A percentile compares a stretch with the other conserved stretches of the same genome.
phyloP scores from a whole-genome alignment of 2,888 invertebrate genomes.

The Helobdella robusta region DNA sequence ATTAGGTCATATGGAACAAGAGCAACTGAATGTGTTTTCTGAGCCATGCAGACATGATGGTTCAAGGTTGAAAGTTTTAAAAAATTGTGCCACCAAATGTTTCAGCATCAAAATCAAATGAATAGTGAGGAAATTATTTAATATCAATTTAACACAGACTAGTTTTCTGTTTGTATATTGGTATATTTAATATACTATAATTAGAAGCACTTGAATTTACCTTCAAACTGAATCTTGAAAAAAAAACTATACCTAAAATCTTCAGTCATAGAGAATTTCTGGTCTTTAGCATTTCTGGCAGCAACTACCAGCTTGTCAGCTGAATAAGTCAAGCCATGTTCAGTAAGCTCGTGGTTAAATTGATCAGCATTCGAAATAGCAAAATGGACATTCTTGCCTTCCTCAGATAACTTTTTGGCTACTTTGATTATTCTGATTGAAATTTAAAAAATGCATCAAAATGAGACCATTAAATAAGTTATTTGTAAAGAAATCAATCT shows the following conservation, averaged over 20 bases:
- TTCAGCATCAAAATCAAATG: too few species aligned
- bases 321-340: slow-evolving; percentile 74
- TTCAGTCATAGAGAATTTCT: slow-evolving; percentile 78
- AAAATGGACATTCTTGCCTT: slow-evolving; percentile 60
- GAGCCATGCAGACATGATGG: too few species aligned
- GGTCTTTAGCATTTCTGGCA: slow-evolving; percentile 69
- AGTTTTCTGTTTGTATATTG: too few species aligned
- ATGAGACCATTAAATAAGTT: too few species aligned
- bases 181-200: background rate
- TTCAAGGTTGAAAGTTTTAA: too few species aligned
- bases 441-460: too few species aligned
- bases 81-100: too few species aligned
- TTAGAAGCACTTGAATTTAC: background rate
- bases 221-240: slow-evolving; percentile 8
- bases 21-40: too few species aligned
- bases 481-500: too few species aligned
- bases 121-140: too few species aligned
- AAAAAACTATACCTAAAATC: slow-evolving; percentile 70
- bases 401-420: slow-evolving; percentile 60
- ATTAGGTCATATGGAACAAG: too few species aligned
- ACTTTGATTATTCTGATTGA: slow-evolving; percentile 69
- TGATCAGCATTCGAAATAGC: slow-evolving; percentile 85
- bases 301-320: slow-evolving; percentile 76
- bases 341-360: slow-evolving; percentile 84
- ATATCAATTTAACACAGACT: too few species aligned